Percentiles rank a stretch among this genome's conserved stretches.
These are phyloP conservation scores for Tryphoninae sp. DNA, from an alignment of 2,888 invertebrate species.

Conservation along the genomic window DNA sequence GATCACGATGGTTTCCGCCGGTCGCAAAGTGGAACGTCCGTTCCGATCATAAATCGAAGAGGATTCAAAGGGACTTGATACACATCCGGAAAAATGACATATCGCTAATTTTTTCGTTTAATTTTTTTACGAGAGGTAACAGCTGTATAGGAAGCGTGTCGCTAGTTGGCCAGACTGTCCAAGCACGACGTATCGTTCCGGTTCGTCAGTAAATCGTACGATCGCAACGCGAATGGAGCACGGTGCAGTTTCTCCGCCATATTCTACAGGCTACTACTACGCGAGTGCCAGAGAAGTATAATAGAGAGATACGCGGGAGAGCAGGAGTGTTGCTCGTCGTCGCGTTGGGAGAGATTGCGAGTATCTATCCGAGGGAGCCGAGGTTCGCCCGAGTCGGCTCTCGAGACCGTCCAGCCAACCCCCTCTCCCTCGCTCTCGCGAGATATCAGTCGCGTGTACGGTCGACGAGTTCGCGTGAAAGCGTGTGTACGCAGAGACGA, in stretches of 20 bases:
- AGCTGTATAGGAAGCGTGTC: conserved; percentile 56
- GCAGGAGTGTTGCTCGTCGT: conserved; percentile 27
- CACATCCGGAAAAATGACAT: not conserved
- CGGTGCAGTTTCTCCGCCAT: conserved; percentile 51
- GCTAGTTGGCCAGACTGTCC: conserved; percentile 68
- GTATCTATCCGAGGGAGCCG: conserved; percentile 55
- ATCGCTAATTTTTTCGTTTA: conserved; percentile 22
- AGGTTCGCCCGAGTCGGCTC: conserved; percentile 47
- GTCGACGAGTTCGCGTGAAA: conserved; percentile 56
- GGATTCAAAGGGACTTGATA: not conserved
- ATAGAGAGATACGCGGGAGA: conserved; percentile 28
- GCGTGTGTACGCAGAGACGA: conserved; percentile 39
- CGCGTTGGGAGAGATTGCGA: conserved; percentile 48
- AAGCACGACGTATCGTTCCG: conserved; percentile 66
- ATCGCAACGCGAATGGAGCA: conserved; percentile 62
- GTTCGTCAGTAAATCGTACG: conserved; percentile 67
- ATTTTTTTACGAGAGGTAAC: conserved; percentile 21
- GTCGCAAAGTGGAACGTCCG: conserved; percentile 29
- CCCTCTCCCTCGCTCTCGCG: conserved; percentile 26
- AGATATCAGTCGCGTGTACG: conserved; percentile 48
- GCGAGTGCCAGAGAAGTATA: conserved; percentile 33
- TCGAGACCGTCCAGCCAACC: conserved; percentile 9
- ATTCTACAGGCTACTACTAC: conserved; percentile 49
- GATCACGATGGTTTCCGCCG: conserved; percentile 57
- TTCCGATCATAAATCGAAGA: conserved; percentile 1